These are phyloP conservation scores for Smittia aterrima DNA, from an alignment of 2,888 invertebrate species.

Conservation along the genomic window DNA sequence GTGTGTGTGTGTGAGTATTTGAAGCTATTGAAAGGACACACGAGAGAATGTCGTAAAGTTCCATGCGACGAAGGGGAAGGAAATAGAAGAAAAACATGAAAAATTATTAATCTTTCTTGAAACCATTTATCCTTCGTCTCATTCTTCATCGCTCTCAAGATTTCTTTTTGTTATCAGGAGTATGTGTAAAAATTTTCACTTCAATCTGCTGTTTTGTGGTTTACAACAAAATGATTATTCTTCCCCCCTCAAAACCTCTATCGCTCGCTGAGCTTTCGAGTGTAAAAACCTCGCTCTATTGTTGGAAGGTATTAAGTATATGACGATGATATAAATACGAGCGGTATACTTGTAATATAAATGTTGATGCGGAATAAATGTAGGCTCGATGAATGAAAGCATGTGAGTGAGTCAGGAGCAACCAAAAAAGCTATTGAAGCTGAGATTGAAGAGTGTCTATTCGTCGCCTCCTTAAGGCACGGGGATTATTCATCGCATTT, in stretches of 20 bases:
- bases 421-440: not conserved
- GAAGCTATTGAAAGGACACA: not conserved
- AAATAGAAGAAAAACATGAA: not conserved
- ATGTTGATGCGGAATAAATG: slow-evolving; percentile 12
- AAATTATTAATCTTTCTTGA: slow-evolving; percentile 17
- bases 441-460: slow-evolving; percentile 26
- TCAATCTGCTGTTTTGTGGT: slow-evolving; percentile 19
- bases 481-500: slow-evolving; percentile 17
- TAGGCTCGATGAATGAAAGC: not conserved
- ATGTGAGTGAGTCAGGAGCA: not conserved
- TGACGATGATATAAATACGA: slow-evolving; percentile 25
- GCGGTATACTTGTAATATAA: slow-evolving; percentile 15
- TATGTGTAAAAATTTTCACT: slow-evolving; percentile 14
- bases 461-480: not conserved
- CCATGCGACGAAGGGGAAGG: not conserved
- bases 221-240: slow-evolving; percentile 25
- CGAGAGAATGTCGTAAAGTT: not conserved
- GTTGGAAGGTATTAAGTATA: slow-evolving; percentile 11
- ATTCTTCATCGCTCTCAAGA: not conserved
- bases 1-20: not conserved
- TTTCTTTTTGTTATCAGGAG: not conserved
- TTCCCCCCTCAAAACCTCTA: not conserved
- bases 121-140: not conserved
- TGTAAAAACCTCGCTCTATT: not conserved
- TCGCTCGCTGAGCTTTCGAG: slow-evolving; percentile 2